Base-by-base conservation (phyloP, 2,888 invertebrate genomes). In the Magallana nippona region DNA sequence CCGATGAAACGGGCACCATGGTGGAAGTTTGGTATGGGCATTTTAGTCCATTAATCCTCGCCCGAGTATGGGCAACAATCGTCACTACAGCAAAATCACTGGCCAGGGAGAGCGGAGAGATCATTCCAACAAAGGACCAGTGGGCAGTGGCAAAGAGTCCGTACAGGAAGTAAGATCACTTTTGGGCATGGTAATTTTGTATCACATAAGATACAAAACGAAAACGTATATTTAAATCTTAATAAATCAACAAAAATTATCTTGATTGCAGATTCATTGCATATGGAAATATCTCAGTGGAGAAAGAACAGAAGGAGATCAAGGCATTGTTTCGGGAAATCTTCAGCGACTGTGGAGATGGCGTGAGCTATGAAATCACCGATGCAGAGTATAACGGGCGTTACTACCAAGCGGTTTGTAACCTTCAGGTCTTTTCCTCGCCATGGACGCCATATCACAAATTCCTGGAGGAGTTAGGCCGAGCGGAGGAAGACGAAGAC, bases 331-430 rank as follows among this genome's bases (percentile, higher is more conserved):
- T 91, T 83, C 88, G 90, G 81, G 82, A 87, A 3, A 86, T 91
- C 8, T 92, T 93, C 84, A 81, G 82, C 27, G 87, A 90, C 80
- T 91, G 90, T 83, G 91, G 90, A 1, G 88, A 88, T 63, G 90
- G 89, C 2, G 78, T 91, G 13, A 88, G 62, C 58, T 92, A 90
- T 55, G 86, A 89, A 3, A 91, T 93, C 79, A 91, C 87, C 1
- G 89, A 91, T n/a, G 88, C 87, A 1, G 92, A 93, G 83, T 92
- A 92, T 83, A 91, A 91, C 78, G 92, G 92, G 1, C 88, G 92
- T 0, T 93, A 90, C 82, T 91, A 89, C 81, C 92, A 93, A 84
- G 92, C 92, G 10, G 89, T 92, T 10, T 93, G 92, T 84, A 93
- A 93, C 79, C 89, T 92, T 10, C 92, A 93, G 86, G 88, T 91